These are phyloP conservation scores for Porites australiensis DNA, from an alignment of 64 coral and sea anemone species.

Conservation along the genomic window DNA sequence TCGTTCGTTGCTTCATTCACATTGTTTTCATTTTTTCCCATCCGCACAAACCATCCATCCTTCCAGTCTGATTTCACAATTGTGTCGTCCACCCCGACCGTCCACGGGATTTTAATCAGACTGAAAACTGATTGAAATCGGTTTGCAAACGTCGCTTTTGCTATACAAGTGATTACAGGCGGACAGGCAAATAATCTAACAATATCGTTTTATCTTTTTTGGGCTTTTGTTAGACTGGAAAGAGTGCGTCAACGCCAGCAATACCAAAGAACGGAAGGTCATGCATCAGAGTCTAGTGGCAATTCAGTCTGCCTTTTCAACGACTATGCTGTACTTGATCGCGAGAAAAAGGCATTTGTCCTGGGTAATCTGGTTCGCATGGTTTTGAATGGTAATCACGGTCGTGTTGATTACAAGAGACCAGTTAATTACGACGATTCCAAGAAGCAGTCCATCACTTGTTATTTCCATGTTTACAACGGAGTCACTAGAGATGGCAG, in stretches of 20 bases:
- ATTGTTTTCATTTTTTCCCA: too few relatives aligned
- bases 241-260: slow-evolving; percentile 18
- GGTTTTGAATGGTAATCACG: slow-evolving; percentile 13
- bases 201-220: background rate
- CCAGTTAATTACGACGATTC: background rate
- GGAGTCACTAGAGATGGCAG: slow-evolving; percentile 46
- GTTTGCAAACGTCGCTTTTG: too few relatives aligned
- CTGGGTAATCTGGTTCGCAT: slow-evolving; percentile 7
- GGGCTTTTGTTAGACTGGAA: background rate
- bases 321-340: slow-evolving; percentile 13
- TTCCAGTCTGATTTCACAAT: too few relatives aligned
- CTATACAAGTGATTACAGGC: too few relatives aligned
- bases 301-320: slow-evolving; percentile 3
- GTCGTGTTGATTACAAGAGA: background rate
- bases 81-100: too few relatives aligned
- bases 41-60: too few relatives aligned
- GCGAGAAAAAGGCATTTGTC: background rate
- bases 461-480: slow-evolving; percentile 23
- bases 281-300: too few relatives aligned
- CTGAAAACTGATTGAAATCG: too few relatives aligned
- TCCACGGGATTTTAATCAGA: too few relatives aligned
- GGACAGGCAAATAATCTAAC: too few relatives aligned
- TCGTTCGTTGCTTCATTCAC: too few relatives aligned
- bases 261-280: background rate
- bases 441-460: slow-evolving; percentile 21